A percentile compares a stretch with the other conserved stretches of the same genome.
phyloP scores from a whole-genome alignment of 2,113 vertebrate genomes.

The Eurypyga helias region DNA sequence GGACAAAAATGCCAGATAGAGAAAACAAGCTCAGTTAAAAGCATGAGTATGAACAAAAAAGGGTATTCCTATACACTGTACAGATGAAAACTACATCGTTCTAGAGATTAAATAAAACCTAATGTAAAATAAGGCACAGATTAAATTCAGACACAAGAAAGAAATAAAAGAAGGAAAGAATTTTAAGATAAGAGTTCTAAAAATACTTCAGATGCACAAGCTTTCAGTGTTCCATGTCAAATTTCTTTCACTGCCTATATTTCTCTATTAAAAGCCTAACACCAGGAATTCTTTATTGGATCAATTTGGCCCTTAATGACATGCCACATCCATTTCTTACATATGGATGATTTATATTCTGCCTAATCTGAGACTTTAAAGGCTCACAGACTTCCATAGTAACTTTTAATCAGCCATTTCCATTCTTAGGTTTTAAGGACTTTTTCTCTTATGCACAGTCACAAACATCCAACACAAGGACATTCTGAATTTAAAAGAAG shows the following conservation, averaged over 20 bases:
- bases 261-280: neutral
- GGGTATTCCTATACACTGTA: neutral
- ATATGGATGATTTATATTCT: neutral
- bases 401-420: neutral
- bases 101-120: neutral
- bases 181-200: neutral
- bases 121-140: neutral
- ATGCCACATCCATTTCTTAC: neutral
- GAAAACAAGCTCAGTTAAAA: neutral
- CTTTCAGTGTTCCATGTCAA: neutral
- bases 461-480: neutral
- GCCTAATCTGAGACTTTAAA: neutral
- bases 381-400: neutral
- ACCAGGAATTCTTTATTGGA: neutral
- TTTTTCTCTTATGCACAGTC: neutral
- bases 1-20: neutral
- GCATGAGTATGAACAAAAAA: neutral
- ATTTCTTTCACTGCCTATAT: neutral
- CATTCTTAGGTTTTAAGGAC: neutral
- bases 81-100: neutral
- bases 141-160: neutral
- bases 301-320: neutral
- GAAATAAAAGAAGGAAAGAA: neutral
- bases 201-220: neutral
- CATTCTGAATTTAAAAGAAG: neutral